Evolutionary conservation across 2,888 invertebrate species (phyloP).

Genomic region (Odontothrips loti): DNA sequence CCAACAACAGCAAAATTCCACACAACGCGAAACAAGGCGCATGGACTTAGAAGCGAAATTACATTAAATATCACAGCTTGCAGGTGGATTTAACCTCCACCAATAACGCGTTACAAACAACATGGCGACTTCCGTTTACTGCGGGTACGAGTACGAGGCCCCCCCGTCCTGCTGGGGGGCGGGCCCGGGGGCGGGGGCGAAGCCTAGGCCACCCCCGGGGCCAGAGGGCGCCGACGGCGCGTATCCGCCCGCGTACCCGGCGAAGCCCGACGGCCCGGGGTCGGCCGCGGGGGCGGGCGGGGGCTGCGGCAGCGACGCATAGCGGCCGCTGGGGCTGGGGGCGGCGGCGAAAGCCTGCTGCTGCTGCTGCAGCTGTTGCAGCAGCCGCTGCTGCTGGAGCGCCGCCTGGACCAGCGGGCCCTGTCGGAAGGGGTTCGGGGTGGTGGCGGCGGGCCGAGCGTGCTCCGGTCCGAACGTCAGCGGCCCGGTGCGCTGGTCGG

Average conservation of each 20-base stretch:
- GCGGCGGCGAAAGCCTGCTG: slow-evolving; percentile 1
- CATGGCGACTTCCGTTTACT: neutral
- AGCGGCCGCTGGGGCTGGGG: neutral
- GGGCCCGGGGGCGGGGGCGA: neutral
- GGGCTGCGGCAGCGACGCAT: slow-evolving; percentile 3
- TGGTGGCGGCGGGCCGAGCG: slow-evolving; percentile 2
- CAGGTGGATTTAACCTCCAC: too few relatives aligned
- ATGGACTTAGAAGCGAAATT: too few relatives aligned
- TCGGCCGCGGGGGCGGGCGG: neutral
- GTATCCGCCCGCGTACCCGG: neutral
- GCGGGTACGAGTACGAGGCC: neutral
- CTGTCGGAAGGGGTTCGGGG: slow-evolving; percentile 13
- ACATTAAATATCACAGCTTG: too few relatives aligned
- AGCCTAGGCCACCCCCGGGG: neutral
- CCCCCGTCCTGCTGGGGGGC: neutral
- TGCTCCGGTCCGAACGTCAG: slow-evolving; percentile 1
- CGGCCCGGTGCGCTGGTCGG: neutral
- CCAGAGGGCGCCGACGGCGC: neutral
- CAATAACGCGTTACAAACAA: too few relatives aligned
- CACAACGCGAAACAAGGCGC: too few relatives aligned
- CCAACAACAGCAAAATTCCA: too few relatives aligned
- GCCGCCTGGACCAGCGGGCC: slow-evolving; percentile 10
- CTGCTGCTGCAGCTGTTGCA: slow-evolving; percentile 4
- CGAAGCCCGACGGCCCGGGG: neutral
- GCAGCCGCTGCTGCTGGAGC: neutral